phyloP scores from a whole-genome alignment of 2,888 invertebrate genomes.

The Cephus runcator region DNA sequence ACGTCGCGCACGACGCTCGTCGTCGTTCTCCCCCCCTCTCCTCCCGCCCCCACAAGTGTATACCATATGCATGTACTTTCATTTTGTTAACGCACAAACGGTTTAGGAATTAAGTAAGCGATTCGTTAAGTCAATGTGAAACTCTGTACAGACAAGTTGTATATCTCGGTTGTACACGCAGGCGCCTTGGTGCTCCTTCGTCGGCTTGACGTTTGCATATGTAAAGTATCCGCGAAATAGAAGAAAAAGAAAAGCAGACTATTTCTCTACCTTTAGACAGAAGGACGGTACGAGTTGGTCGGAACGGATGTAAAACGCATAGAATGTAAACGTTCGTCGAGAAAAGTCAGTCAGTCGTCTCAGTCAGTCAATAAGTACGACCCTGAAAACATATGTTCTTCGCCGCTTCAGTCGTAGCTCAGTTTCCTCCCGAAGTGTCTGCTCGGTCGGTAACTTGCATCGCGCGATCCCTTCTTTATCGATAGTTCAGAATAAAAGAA shows the following conservation, averaged over 20 bases:
- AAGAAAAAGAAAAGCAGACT: constrained; percentile 32
- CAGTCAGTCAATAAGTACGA: constrained; percentile 1
- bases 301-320: not conserved
- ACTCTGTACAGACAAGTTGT: constrained; percentile 22
- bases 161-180: constrained; percentile 7
- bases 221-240: constrained; percentile 34
- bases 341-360: not conserved
- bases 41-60: constrained; percentile 10
- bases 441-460: not conserved
- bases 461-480: not conserved
- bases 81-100: constrained; percentile 26
- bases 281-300: constrained; percentile 16
- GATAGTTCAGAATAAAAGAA: not conserved
- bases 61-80: constrained; percentile 26
- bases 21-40: constrained; percentile 1
- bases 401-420: not conserved
- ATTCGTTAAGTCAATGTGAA: constrained; percentile 16
- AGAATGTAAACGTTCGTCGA: not conserved
- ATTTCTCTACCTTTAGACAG: constrained; percentile 49
- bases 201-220: constrained; percentile 27
- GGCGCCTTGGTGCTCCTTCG: constrained; percentile 15
- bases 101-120: constrained; percentile 9
- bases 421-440: not conserved
- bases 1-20: constrained; percentile 8
- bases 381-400: not conserved